Evolutionary conservation across 2,113 vertebrate genomes (phyloP).

Genomic region (Labeo rohita): DNA sequence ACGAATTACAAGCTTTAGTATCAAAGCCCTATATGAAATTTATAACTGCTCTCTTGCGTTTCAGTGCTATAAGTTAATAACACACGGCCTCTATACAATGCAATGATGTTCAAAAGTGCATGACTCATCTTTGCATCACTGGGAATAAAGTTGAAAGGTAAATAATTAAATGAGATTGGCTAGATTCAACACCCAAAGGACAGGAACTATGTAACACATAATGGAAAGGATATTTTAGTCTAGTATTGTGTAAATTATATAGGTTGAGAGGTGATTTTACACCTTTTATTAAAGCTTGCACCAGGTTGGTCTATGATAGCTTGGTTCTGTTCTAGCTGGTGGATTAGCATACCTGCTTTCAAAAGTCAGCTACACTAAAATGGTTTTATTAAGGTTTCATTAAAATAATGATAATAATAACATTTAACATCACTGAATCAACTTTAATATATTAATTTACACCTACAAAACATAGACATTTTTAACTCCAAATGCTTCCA

Average conservation of each 20-base stretch:
- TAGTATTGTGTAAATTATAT: not conserved
- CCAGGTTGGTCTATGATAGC: not conserved
- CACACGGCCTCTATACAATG: not conserved
- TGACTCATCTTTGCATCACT: not conserved
- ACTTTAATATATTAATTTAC: not conserved
- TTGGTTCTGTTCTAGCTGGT: not conserved
- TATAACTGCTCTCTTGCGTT: not conserved
- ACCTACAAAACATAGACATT: not conserved
- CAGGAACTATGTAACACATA: not conserved
- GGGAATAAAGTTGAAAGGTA: constrained; percentile 14
- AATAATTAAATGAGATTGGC: constrained; percentile 22
- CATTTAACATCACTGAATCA: not conserved
- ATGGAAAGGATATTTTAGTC: not conserved
- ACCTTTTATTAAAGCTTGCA: not conserved
- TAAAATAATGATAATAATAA: no score
- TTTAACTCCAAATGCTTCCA: no score
- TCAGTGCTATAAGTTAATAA: not conserved
- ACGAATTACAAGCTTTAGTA: not conserved
- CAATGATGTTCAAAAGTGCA: not conserved
- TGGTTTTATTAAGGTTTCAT: no score
- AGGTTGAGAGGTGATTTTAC: not conserved
- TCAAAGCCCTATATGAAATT: not conserved
- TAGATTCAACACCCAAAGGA: not conserved
- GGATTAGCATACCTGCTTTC: not conserved
- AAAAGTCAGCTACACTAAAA: not conserved